Conservation (phyloP, 2,113 vertebrate species). For the Hippopotamus amphibius region DNA sequence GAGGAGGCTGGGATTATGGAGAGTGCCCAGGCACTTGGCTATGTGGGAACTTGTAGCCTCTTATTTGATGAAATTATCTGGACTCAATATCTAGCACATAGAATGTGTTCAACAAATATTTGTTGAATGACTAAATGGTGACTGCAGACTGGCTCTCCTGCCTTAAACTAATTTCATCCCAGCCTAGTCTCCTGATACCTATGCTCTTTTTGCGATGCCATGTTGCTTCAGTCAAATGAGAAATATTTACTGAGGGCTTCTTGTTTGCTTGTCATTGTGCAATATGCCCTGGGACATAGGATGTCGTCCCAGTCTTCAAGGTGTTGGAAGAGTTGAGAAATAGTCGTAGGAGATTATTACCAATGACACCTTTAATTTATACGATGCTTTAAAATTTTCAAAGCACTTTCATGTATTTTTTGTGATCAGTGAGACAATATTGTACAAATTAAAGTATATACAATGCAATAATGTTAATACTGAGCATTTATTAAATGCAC, state of each 20-base stretch:
- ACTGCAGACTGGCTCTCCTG: conserved; percentile 78
- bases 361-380: conserved; percentile 73
- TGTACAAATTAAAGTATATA: conserved; percentile 79
- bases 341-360: conserved; percentile 60
- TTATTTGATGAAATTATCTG: conserved; percentile 60
- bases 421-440: conserved; percentile 69
- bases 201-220: background rate
- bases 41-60: background rate
- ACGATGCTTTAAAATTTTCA: conserved; percentile 77
- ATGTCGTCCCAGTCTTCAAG: background rate
- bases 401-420: conserved; percentile 81
- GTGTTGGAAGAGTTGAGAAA: conserved; percentile 35
- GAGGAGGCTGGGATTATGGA: conserved; percentile 39
- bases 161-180: conserved; percentile 77
- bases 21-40: background rate
- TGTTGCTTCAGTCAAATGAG: conserved; percentile 60
- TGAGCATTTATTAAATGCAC: conserved; percentile 82
- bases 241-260: conserved; percentile 55
- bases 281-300: conserved; percentile 27
- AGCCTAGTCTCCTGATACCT: conserved; percentile 67
- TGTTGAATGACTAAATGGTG: conserved; percentile 70
- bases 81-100: conserved; percentile 55
- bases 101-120: conserved; percentile 65
- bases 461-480: conserved; percentile 83
- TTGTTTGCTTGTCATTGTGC: conserved; percentile 30